Base-by-base conservation (phyloP, 2,113 vertebrate species). In the Trichomycterus rosablanca region DNA sequence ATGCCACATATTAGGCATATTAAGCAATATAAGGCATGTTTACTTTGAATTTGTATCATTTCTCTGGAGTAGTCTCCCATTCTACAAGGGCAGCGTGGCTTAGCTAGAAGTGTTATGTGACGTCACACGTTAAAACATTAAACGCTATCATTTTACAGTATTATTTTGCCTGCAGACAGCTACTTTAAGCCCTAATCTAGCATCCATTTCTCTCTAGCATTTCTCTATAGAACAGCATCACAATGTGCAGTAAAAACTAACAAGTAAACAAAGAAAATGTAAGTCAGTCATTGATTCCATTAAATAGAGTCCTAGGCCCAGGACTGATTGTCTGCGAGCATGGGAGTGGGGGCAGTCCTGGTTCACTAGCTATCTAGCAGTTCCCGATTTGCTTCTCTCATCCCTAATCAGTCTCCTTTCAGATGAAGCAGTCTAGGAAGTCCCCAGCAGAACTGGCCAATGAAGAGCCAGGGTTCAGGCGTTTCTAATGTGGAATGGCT, bases 401-500 rank as follows among this genome's bases (percentile, higher is more conserved):
- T 52, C 51, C 18, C 48, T 64, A 75, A 67, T 70, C 64, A 55
- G n/a, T 30, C 16, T 12, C 63, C n/a, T 18, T 22, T 61, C 61
- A 67, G 45, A 68, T 42, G 70, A 44, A 71, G 56, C 48, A 30
- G 53, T 18, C 43, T 39, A 52, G 52, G 65, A 68, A 39, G 65
- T 50, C 59, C 61, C 45, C 49, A 5, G 44, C 34, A 50, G 54
- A 7, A 37, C 32, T 32, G 60, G 58, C 59, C 68, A 76, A 74
- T 67, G 46, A 70, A 59, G 67, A 65, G 19, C 59, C 53, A 51
- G 57, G 45, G 51, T 74, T 65, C 63, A 75, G 61, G 72, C 75
- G 50, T 75, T 51, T 67, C 77, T 75, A 75, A 76, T 76, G 64
- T 77, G 73, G 63, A 75, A 73, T 77, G 64, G 73, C 71, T 74